A percentile compares a stretch with the other conserved stretches of the same genome.
These are phyloP conservation scores for Laothoe populi DNA, from an alignment of 2,888 invertebrate species.

Conservation along the genomic window DNA sequence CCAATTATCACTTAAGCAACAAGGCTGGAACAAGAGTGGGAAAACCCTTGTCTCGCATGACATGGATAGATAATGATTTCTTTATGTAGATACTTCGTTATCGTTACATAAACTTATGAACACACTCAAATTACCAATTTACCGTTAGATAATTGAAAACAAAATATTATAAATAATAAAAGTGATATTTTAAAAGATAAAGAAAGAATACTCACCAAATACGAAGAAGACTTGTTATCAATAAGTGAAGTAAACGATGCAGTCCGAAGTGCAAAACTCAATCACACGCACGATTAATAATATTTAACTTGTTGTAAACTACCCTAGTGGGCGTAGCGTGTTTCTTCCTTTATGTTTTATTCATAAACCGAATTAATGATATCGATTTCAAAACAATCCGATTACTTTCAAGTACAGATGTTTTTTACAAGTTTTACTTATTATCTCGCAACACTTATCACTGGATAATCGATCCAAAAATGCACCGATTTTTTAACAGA, in stretches of 20 bases:
- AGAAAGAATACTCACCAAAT: constrained; percentile 22
- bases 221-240: constrained; percentile 14
- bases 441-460: constrained; percentile 38
- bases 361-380: constrained; percentile 48
- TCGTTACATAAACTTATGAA: too few relatives aligned
- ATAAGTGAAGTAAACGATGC: constrained; percentile 18
- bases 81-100: too few relatives aligned
- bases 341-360: constrained; percentile 53
- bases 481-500: background rate
- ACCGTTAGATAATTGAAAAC: too few relatives aligned
- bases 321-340: constrained; percentile 52
- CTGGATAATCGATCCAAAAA: background rate
- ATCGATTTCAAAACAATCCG: constrained; percentile 50
- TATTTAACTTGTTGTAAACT: constrained; percentile 44
- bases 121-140: too few relatives aligned
- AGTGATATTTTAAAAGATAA: too few relatives aligned
- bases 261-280: constrained; percentile 39
- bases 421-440: too few relatives aligned
- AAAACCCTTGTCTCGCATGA: too few relatives aligned
- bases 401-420: constrained; percentile 29
- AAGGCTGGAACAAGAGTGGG: too few relatives aligned
- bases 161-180: background rate
- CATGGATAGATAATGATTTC: too few relatives aligned
- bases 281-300: constrained; percentile 48
- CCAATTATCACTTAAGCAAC: too few relatives aligned